Evolutionary conservation across 2,113 vertebrate species (phyloP), one percentile per base, ranked within the genome.

Genomic region (Anarrhichthys ocellatus): DNA sequence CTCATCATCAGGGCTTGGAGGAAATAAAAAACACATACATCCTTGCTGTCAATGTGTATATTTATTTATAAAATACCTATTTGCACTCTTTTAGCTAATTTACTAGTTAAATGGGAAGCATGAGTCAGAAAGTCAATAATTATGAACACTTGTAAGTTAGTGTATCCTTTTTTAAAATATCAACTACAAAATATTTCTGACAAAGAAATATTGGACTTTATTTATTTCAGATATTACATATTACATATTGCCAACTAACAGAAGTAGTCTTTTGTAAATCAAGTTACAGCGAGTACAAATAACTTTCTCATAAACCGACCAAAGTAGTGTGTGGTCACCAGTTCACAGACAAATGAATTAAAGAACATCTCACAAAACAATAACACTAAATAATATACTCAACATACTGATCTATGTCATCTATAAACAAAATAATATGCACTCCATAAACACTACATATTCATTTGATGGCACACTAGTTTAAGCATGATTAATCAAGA

Each of bases 21-120:
- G 7, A 68, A 29, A 38, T 69, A 32, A 58, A n/a, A 72, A n/a
- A 72, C 46, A 56, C 20, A 29, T 2, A 36, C 22, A 78, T 65
- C 17, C 6, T 32, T 44, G 29, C 5, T 34, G n/a, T 8, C 69
- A 32, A 44, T 54, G 1, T 52, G 5, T 27, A 24, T 4, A 56
- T 61, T 50, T 48, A 74, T 29, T 44, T 62, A 10, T 38, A 56
- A 59, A 44, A 27, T 42, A 29, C 17, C 1, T 36, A 29, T 29
- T 29, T 29, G 29, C 29, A 29, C 29, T 29, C 29, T 29, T 29
- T 29, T 29, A 29, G 29, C 29, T 29, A 2, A 29, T 29, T 29
- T 29, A 29, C 29, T 29, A 2, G 29, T 29, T 2, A 29, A 29
- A 29, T 29, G 29, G 1, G 1, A 29, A 29, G 29, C 29, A 29